Percentiles rank a stretch among this genome's conserved stretches.
These are phyloP conservation scores for Lasaia peninsularis DNA, from an alignment of 1,140 invertebrate species.

Conservation along the genomic window DNA sequence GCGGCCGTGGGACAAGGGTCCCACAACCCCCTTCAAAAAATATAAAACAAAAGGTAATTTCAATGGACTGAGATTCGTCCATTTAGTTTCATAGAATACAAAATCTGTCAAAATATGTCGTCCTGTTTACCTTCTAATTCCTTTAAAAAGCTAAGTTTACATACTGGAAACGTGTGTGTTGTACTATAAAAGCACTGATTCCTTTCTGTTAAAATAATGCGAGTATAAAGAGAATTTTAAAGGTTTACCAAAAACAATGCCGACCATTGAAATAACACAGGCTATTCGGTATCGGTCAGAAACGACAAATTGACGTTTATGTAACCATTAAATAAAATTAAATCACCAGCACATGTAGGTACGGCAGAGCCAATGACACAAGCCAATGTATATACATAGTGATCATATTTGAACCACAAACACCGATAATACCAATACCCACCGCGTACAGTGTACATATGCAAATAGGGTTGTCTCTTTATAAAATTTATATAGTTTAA, in stretches of 20 bases:
- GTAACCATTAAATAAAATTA: conserved; percentile 10
- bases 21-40: no score
- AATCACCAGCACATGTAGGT: not conserved
- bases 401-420: not conserved
- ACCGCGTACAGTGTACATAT: not conserved
- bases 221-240: not conserved
- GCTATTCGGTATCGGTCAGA: not conserved
- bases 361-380: not conserved
- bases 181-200: no score
- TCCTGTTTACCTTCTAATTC: no score
- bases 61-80: no score
- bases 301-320: not conserved
- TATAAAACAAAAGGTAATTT: no score
- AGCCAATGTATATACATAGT: not conserved
- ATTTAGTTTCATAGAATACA: no score
- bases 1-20: no score
- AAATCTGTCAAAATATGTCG: no score
- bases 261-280: not conserved
- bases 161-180: no score
- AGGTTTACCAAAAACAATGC: not conserved
- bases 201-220: no score
- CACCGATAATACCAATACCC: not conserved
- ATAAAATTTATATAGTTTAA: no score
- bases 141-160: no score
- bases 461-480: not conserved